Evolutionary conservation across 2,113 vertebrate genomes (phyloP).

Genomic region (Ptilorrhoa leucosticta): DNA sequence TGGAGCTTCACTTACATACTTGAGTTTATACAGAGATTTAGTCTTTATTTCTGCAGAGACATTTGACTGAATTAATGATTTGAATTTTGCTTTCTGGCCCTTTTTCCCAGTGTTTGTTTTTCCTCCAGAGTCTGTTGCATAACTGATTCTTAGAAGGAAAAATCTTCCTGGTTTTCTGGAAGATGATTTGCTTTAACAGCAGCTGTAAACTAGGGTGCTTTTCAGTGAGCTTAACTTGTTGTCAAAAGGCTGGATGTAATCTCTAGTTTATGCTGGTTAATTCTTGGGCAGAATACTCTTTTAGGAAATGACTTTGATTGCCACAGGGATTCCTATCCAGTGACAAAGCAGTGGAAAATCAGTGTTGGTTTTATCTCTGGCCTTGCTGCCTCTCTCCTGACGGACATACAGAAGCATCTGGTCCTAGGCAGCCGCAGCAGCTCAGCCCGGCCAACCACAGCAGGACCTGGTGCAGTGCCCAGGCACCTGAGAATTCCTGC

Average conservation of each 20-base stretch:
- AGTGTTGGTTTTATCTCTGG: slow-evolving; percentile 30
- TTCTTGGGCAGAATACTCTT: not conserved
- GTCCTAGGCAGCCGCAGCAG: slow-evolving; percentile 78
- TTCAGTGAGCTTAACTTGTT: not conserved
- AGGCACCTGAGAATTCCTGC: not conserved
- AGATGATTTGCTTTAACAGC: not conserved
- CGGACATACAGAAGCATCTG: slow-evolving; percentile 67
- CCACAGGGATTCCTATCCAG: not conserved
- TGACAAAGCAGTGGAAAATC: slow-evolving; percentile 43
- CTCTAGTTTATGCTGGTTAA: not conserved
- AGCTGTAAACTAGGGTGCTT: not conserved
- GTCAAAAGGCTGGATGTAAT: not conserved
- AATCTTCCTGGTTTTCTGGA: not conserved
- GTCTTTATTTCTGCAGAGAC: not conserved
- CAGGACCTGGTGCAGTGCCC: slow-evolving; percentile 34
- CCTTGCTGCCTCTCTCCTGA: slow-evolving; percentile 66
- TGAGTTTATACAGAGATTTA: not conserved
- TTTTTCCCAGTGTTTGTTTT: not conserved
- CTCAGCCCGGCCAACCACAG: slow-evolving; percentile 68
- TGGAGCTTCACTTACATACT: not conserved
- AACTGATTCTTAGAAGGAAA: slow-evolving; percentile 8
- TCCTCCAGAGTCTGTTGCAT: not conserved
- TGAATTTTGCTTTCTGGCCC: not conserved
- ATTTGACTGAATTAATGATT: not conserved
- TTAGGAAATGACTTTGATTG: not conserved